phyloP scores from a whole-genome alignment of 2,888 invertebrate genomes.

The Willowsia nigromaculata region DNA sequence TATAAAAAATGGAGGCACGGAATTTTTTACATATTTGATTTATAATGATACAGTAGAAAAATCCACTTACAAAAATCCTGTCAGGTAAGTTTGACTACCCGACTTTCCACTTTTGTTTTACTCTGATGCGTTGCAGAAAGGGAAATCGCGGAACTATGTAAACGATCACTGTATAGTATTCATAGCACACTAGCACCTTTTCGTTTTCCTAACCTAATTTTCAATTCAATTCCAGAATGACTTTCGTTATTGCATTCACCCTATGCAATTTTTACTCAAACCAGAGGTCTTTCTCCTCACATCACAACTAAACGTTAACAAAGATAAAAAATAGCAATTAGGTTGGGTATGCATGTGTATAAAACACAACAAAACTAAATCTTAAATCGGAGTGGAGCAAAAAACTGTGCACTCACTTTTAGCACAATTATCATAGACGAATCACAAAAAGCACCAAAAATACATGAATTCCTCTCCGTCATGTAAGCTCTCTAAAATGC shows the following conservation, averaged over 20 bases:
- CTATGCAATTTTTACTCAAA: too few relatives aligned
- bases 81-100: constrained; percentile 53
- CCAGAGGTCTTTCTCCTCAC: too few relatives aligned
- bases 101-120: constrained; percentile 57
- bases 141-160: neutral
- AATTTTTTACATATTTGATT: neutral
- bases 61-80: constrained; percentile 56
- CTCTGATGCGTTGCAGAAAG: neutral
- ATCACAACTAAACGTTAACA: too few relatives aligned
- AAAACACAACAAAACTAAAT: too few relatives aligned
- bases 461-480: constrained; percentile 4
- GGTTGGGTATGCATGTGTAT: too few relatives aligned
- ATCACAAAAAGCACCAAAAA: constrained; percentile 40
- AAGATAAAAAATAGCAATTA: too few relatives aligned
- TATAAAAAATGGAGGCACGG: neutral
- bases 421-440: constrained; percentile 3
- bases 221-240: neutral
- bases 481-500: constrained; percentile 5
- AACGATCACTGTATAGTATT: constrained; percentile 23
- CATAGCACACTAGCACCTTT: constrained; percentile 62
- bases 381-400: neutral
- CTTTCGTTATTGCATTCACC: neutral
- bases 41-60: constrained; percentile 2
- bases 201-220: constrained; percentile 45
- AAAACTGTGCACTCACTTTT: constrained; percentile 24